These are phyloP conservation scores for Dendrolimus houi DNA, from an alignment of 2,888 invertebrate genomes.

Conservation along the genomic window DNA sequence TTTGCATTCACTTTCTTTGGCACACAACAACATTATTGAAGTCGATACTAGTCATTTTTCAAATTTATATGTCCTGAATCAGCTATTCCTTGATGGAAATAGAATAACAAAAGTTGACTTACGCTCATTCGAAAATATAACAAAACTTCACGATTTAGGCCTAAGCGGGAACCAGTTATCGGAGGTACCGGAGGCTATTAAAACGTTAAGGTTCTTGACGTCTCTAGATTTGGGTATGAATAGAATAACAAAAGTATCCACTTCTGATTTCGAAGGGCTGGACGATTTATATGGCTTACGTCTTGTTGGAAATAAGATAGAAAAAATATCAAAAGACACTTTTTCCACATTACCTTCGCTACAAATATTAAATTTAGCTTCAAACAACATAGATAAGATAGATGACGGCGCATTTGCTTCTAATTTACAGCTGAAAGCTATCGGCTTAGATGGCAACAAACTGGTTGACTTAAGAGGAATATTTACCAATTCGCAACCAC, in stretches of 20 bases:
- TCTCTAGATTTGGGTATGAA: conserved; percentile 90
- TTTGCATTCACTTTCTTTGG: conserved; percentile 84
- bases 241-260: conserved; percentile 82
- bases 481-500: conserved; percentile 83
- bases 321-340: conserved; percentile 84
- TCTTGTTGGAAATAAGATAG: conserved; percentile 87
- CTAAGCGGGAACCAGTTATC: conserved; percentile 84
- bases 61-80: conserved; percentile 83
- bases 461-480: conserved; percentile 86
- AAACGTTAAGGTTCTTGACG: conserved; percentile 81
- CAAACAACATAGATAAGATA: conserved; percentile 85
- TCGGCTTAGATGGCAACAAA: conserved; percentile 86
- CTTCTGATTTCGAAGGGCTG: conserved; percentile 84
- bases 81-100: conserved; percentile 85
- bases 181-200: conserved; percentile 82
- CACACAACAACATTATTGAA: conserved; percentile 81
- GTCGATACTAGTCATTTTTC: conserved; percentile 83
- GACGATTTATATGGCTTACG: conserved; percentile 85
- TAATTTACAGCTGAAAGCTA: conserved; percentile 83
- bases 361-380: conserved; percentile 87
- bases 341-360: conserved; percentile 83
- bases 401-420: conserved; percentile 86
- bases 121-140: conserved; percentile 85
- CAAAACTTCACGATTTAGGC: conserved; percentile 85
- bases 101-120: conserved; percentile 81